Conservation (phyloP, 2,888 invertebrate genomes). For the Phoronis australis region DNA sequence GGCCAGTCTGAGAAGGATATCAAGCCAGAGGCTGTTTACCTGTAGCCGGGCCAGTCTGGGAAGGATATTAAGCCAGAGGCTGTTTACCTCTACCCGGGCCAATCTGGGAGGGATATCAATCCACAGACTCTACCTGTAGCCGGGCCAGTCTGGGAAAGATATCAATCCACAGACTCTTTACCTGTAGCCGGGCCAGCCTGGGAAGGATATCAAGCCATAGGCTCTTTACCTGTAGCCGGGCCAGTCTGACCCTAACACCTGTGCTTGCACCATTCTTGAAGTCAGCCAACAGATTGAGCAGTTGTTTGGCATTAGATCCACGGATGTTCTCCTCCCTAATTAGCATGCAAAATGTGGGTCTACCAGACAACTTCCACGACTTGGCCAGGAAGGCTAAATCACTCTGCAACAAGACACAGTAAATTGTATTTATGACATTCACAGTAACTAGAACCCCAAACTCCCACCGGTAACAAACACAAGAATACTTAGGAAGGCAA, state of each 20-base stretch:
- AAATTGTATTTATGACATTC: no score
- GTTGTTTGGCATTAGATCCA: conserved; percentile 66
- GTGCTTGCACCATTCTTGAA: conserved; percentile 95
- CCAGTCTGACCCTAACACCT: conserved; percentile 91
- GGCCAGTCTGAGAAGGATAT: background rate
- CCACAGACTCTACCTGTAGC: background rate
- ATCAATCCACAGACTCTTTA: background rate
- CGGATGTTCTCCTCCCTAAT: conserved; percentile 60
- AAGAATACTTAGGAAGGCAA: no score
- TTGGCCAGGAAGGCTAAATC: conserved; percentile 95
- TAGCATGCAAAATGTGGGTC: conserved; percentile 93
- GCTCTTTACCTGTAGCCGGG: conserved; percentile 57
- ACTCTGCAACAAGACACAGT: conserved; percentile 63
- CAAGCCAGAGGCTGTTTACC: conserved; percentile 24
- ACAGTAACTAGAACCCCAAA: no score
- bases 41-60: conserved; percentile 72
- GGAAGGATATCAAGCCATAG: background rate
- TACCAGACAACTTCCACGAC: conserved; percentile 94
- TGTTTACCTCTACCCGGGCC: background rate
- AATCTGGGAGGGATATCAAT: no score
- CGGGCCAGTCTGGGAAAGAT: background rate
- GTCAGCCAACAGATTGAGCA: conserved; percentile 93
- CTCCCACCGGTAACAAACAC: no score
- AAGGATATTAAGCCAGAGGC: no score
- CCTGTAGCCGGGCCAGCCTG: no score